phyloP scores from a whole-genome alignment of 2,888 invertebrate species.

The Octodonta nipae region DNA sequence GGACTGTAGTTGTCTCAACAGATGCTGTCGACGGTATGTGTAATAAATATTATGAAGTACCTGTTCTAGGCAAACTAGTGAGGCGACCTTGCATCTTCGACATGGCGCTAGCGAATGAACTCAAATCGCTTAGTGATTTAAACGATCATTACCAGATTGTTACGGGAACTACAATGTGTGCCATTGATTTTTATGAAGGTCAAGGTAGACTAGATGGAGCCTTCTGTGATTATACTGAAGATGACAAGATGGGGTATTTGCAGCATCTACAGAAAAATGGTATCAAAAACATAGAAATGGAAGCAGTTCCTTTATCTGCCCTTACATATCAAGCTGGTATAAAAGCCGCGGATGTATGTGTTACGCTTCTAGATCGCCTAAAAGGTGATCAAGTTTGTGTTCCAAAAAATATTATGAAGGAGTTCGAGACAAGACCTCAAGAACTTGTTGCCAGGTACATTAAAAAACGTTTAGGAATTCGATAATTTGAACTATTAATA shows the following conservation, averaged over 20 bases:
- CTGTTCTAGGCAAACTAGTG: constrained; percentile 70
- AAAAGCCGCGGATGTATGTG: constrained; percentile 86
- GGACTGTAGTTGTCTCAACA: constrained; percentile 86
- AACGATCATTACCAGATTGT: constrained; percentile 79
- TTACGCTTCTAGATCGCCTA: constrained; percentile 79
- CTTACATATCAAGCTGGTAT: constrained; percentile 87
- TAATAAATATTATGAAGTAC: constrained; percentile 70
- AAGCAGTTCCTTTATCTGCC: constrained; percentile 84
- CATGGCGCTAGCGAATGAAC: constrained; percentile 61
- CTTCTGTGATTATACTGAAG: constrained; percentile 83
- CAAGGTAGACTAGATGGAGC: constrained; percentile 93
- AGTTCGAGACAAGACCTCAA: constrained; percentile 84
- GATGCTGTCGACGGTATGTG: constrained; percentile 82
- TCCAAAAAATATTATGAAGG: constrained; percentile 76
- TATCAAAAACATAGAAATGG: constrained; percentile 95
- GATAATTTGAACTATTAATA: too few species aligned
- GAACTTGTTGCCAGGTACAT: constrained; percentile 71
- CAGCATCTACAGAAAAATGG: constrained; percentile 55
- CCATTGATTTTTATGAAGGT: constrained; percentile 64
- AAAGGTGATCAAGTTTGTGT: constrained; percentile 84
- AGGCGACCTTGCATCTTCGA: constrained; percentile 76
- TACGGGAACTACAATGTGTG: constrained; percentile 87
- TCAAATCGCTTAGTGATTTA: constrained; percentile 58
- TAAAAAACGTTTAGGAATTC: too few species aligned
- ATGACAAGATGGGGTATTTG: constrained; percentile 83